Evolutionary conservation across 1,140 invertebrate species (phyloP).

Genomic region (Odontomachus brunneus): DNA sequence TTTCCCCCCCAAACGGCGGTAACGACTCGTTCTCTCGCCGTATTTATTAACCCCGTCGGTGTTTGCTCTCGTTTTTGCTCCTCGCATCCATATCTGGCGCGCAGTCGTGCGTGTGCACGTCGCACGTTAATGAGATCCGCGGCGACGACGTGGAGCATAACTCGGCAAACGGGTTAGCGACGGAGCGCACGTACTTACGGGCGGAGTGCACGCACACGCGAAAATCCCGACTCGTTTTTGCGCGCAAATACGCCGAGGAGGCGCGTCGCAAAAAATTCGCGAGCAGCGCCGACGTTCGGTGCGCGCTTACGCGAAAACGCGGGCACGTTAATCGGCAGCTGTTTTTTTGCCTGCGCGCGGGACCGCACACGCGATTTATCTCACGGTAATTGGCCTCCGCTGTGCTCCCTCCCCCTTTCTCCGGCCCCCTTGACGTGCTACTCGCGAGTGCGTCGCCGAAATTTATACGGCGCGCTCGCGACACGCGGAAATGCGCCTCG

Average conservation of each 20-base stretch:
- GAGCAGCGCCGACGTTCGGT: background rate
- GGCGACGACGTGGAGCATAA: constrained; percentile 26
- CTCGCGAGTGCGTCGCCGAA: background rate
- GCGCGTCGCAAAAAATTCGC: constrained; percentile 20
- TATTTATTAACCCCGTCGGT: constrained; percentile 45
- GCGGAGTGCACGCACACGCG: background rate
- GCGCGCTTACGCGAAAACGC: background rate
- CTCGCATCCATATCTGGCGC: constrained; percentile 35
- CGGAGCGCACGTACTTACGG: background rate
- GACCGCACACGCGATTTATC: constrained; percentile 16
- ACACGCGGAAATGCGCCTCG: background rate
- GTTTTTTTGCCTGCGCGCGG: constrained; percentile 31
- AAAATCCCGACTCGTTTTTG: constrained; percentile 25
- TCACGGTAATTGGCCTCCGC: constrained; percentile 20
- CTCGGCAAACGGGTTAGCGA: constrained; percentile 48
- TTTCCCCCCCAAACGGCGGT: constrained; percentile 8
- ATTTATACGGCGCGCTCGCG: background rate
- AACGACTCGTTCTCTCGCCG: constrained; percentile 8
- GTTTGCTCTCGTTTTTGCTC: constrained; percentile 45
- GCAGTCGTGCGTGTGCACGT: constrained; percentile 48
- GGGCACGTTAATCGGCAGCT: constrained; percentile 17
- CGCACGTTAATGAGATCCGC: constrained; percentile 50
- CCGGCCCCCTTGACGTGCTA: background rate
- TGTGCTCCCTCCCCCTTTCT: background rate
- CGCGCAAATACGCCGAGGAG: constrained; percentile 27